Base-by-base conservation (phyloP, 2,888 invertebrate genomes). In the Spisula solida region DNA sequence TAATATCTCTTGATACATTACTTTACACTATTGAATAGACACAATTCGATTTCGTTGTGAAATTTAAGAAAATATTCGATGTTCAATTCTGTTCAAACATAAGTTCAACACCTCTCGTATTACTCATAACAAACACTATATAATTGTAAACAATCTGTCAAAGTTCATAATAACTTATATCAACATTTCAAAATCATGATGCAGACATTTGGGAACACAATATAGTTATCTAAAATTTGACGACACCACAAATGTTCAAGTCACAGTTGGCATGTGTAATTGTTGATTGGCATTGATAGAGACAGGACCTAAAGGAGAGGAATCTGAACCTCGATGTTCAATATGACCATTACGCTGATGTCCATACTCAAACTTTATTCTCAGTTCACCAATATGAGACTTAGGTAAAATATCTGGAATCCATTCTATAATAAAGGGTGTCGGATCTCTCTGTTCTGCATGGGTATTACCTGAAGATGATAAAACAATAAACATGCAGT, bases 351-450 rank as follows among this genome's bases (percentile, higher is more conserved):
- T 97, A 94, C 97, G 97, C 95, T 97, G 97, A 95, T 97, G 98
- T 78, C 98, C 98, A 95, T 98, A 98, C 95, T 98, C 97, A 95
- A 98, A 98, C 93, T 97, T 97, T 86, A 98, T 97, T 91, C 97
- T 97, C 88, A 98, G 96, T 95, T 98, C 98, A 12, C 98, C 98
- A 91, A 98, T 97, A 94, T 97, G 97, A 56, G 98, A 98, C 91
- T 97, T 97, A 10, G 98, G 98, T 84, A 98, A 97, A 86, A 98
- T 97, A 95, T 98, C 98, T 0, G 98, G 98, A 88, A 98, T 98
- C 98, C 98, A 98, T 95, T 98, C 98, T 78, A 98, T 97, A 48
- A 98, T 97, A 95, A 98, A 98, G 29, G 97, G 98, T 86, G 97
- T 98, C 91, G 97, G 97, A 82, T 98, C 97, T 87, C 97, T 97